Base-by-base conservation (phyloP, 2,113 vertebrate genomes). In the Eretmochelys imbricata region DNA sequence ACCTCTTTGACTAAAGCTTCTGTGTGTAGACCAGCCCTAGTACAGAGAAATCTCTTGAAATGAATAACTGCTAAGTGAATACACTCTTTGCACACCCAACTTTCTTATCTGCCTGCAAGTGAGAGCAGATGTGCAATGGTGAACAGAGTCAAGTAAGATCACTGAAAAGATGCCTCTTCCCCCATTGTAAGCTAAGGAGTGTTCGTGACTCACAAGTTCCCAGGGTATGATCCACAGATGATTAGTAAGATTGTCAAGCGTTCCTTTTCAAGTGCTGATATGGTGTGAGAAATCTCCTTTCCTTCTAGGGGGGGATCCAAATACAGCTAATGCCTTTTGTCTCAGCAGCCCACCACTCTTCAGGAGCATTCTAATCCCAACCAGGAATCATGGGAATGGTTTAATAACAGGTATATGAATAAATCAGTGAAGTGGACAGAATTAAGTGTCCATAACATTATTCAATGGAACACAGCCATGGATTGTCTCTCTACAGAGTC, bases 221-320 rank as follows among this genome's bases (percentile, higher is more conserved):
- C 88, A 93, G 72, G 72, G n/a, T 50, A 75, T 75, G 50, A 96
- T 55, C 78, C 55, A 80, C 1, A 20, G 38, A 49, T 49, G 2
- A 16, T 80, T 75, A 51, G 31, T 79, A 59, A 89, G 81, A 84
- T 12, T 85, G 49, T 38, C 65, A 94, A 54, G 50, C 9, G 81
- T 93, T 95, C 79, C 38, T 96, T 92, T 81, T 83, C 57, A 62
- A 91, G 90, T 49, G 5, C 12, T 91, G 65, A 48, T 86, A 83
- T 0, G 2, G 24, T 91, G 85, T 50, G 79, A 94, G 89, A 93
- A 93, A 84, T 54, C 31, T 75, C 42, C 55, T 92, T 90, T 89
- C 55, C 84, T 29, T 29, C 6, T 83, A 7, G 49, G 50, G 19
- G 31, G 10, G 22, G 11, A 91, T 89, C 78, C 90, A 72, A 95